Conservation (phyloP, 2,113 vertebrate genomes). For the human region GRCh38 chrX:129659001-129659500, state of each 20-base stretch:
- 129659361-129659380: background rate
- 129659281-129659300: background rate
- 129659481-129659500: background rate
- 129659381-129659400: background rate
- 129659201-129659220: background rate
- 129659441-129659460: background rate
- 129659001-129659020: too few relatives aligned
- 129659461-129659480: background rate
- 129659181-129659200: background rate
- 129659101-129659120: background rate
- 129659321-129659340: background rate
- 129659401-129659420: background rate
- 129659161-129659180: background rate
- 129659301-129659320: background rate
- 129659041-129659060: background rate
- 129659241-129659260: background rate
- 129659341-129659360: background rate
- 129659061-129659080: background rate
- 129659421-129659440: background rate
- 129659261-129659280: background rate
- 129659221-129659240: background rate
- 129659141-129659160: background rate
- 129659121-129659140: background rate
- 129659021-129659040: background rate
- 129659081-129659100: background rate